phyloP scores from a whole-genome alignment of 1,140 invertebrate species.

The Lordiphosa clarofinis region DNA sequence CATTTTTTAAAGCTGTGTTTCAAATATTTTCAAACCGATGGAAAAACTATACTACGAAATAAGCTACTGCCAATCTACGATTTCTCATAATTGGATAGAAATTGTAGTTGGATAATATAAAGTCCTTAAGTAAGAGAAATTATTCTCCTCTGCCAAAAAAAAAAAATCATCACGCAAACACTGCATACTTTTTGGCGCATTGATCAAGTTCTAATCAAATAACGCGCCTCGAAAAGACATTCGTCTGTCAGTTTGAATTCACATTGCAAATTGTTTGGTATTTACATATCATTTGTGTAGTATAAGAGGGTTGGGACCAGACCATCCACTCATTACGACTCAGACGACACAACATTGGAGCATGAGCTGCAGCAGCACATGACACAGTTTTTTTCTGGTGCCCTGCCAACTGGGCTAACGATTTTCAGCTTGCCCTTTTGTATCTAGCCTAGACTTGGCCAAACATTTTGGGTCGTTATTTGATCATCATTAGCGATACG shows the following conservation, averaged over 20 bases:
- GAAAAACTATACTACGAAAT: too few relatives aligned
- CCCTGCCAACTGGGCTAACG: conserved; percentile 72
- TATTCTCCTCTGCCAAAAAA: too few relatives aligned
- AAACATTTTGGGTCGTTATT: conserved; percentile 49
- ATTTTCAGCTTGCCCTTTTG: conserved; percentile 52
- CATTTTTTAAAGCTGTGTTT: too few relatives aligned
- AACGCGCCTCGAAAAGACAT: conserved; percentile 23
- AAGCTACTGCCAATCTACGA: too few relatives aligned
- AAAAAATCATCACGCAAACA: conserved; percentile 22
- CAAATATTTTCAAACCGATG: too few relatives aligned
- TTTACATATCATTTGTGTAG: conserved; percentile 68
- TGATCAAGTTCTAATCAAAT: conserved; percentile 69
- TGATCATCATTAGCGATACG: conserved; percentile 77
- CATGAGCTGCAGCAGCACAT: conserved; percentile 30
- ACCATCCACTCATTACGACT: conserved; percentile 31
- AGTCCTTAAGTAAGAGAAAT: too few relatives aligned
- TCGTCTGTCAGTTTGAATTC: conserved; percentile 9
- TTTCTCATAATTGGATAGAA: too few relatives aligned
- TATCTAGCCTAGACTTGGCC: conserved; percentile 22
- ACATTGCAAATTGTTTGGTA: conserved; percentile 65
- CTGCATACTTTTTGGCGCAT: conserved; percentile 49
- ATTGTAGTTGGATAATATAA: too few relatives aligned
- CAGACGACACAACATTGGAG: conserved; percentile 26
- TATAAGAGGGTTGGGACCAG: conserved; percentile 25
- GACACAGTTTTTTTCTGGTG: conserved; percentile 71